Evolutionary conservation across 2,888 invertebrate species (phyloP).

Genomic region (Eristalis arbustorum): DNA sequence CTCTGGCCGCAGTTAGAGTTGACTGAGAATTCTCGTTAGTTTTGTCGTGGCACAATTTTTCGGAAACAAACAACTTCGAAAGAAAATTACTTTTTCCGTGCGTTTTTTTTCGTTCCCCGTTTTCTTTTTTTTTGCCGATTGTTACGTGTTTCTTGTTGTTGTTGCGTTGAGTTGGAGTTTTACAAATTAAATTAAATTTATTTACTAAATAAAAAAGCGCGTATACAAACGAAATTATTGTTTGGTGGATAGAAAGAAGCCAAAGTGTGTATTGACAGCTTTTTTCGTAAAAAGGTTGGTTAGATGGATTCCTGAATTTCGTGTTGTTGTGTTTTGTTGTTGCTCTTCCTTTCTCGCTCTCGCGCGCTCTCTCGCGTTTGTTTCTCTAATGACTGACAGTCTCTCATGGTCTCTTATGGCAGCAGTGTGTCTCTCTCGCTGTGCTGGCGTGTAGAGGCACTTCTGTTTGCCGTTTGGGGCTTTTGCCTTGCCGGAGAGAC

Average conservation of each 20-base stretch:
- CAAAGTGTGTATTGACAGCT: slow-evolving; percentile 80
- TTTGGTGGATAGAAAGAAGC: slow-evolving; percentile 80
- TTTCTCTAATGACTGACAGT: slow-evolving; percentile 36
- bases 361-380: background rate
- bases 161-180: slow-evolving; percentile 17
- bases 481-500: slow-evolving; percentile 15
- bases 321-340: slow-evolving; percentile 22
- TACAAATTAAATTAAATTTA: slow-evolving; percentile 66
- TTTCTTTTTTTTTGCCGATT: background rate
- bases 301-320: slow-evolving; percentile 52
- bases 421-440: slow-evolving; percentile 22
- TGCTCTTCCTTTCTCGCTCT: slow-evolving; percentile 33
- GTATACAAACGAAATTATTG: slow-evolving; percentile 71
- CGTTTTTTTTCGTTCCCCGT: slow-evolving; percentile 25
- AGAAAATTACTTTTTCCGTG: slow-evolving; percentile 57
- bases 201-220: slow-evolving; percentile 71
- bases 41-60: slow-evolving; percentile 46
- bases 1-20: slow-evolving; percentile 17
- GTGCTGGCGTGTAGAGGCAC: slow-evolving; percentile 23
- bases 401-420: slow-evolving; percentile 40
- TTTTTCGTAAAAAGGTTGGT: slow-evolving; percentile 73
- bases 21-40: slow-evolving; percentile 17
- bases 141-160: background rate
- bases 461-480: slow-evolving; percentile 40
- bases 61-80: slow-evolving; percentile 2